Evolutionary conservation across 1,140 invertebrate genomes (phyloP).

Genomic region (Drosophila setifemur): DNA sequence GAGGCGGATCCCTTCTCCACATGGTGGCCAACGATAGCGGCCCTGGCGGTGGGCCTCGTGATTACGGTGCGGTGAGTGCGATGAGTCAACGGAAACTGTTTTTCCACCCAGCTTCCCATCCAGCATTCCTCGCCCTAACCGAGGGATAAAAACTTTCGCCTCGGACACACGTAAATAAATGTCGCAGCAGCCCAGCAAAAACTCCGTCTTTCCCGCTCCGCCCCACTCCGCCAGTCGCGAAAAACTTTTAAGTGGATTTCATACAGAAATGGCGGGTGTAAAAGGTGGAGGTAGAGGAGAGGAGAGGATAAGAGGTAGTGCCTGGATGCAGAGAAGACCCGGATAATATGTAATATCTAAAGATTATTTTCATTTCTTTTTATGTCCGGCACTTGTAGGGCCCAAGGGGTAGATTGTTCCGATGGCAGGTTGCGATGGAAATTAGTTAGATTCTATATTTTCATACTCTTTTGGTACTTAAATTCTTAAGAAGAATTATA

Average conservation of each 20-base stretch:
- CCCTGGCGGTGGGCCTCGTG: constrained; percentile 68
- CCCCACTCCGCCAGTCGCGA: constrained; percentile 40
- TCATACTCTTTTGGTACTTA: no score
- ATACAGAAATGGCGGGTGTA: constrained; percentile 43
- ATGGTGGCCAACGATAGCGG: constrained; percentile 81
- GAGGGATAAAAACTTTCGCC: constrained; percentile 52
- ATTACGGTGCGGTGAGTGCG: constrained; percentile 79
- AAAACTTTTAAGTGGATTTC: constrained; percentile 78
- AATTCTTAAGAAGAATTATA: no score
- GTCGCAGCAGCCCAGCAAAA: constrained; percentile 49
- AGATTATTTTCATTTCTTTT: constrained; percentile 53
- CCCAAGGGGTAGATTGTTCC: background rate
- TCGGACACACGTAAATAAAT: constrained; percentile 68
- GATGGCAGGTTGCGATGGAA: no score
- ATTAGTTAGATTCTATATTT: no score
- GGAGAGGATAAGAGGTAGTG: background rate
- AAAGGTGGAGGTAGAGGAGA: no score
- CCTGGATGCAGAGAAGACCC: constrained; percentile 12
- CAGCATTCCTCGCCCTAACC: background rate
- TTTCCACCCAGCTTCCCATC: background rate
- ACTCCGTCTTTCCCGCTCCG: constrained; percentile 40
- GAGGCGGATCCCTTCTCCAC: constrained; percentile 80
- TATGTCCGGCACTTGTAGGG: background rate
- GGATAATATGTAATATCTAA: constrained; percentile 76
- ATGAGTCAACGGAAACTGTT: constrained; percentile 54